These are phyloP conservation scores for Condylura cristata DNA, from an alignment of 2,113 vertebrate genomes.

Conservation along the genomic window DNA sequence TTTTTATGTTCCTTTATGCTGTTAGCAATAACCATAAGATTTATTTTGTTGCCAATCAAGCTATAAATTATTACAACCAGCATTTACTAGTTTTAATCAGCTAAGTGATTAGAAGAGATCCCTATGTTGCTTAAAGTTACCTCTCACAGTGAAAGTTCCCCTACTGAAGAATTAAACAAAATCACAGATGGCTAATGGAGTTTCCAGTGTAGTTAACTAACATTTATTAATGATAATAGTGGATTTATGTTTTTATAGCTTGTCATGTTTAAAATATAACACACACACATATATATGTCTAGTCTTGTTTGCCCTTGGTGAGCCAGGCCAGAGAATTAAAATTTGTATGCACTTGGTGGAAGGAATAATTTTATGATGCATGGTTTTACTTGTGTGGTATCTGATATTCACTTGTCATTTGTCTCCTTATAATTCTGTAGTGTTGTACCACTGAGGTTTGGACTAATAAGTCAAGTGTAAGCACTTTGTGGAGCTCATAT, in stretches of 20 bases:
- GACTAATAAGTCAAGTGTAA: conserved; percentile 35
- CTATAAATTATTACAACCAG: conserved; percentile 20
- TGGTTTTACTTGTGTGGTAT: neutral
- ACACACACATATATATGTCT: neutral
- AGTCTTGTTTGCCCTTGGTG: conserved; percentile 11
- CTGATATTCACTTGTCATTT: neutral
- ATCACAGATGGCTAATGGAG: conserved; percentile 50
- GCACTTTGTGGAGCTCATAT: neutral
- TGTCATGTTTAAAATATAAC: conserved; percentile 27
- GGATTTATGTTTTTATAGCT: conserved; percentile 58
- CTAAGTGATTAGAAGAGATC: conserved; percentile 19
- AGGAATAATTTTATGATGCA: conserved; percentile 36
- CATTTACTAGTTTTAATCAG: conserved; percentile 47
- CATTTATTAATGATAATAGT: conserved; percentile 61
- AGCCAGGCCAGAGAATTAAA: neutral
- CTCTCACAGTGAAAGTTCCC: conserved; percentile 30
- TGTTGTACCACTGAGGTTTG: neutral
- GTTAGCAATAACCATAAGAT: neutral
- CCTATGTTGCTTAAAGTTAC: conserved; percentile 33
- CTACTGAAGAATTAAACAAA: conserved; percentile 57
- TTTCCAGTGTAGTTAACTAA: conserved; percentile 38
- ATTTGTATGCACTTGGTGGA: neutral
- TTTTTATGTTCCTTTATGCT: neutral
- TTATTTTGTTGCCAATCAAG: conserved; percentile 52
- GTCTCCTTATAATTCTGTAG: conserved; percentile 14